phyloP scores from a whole-genome alignment of 2,888 invertebrate species.

The Heliconius aoede region DNA sequence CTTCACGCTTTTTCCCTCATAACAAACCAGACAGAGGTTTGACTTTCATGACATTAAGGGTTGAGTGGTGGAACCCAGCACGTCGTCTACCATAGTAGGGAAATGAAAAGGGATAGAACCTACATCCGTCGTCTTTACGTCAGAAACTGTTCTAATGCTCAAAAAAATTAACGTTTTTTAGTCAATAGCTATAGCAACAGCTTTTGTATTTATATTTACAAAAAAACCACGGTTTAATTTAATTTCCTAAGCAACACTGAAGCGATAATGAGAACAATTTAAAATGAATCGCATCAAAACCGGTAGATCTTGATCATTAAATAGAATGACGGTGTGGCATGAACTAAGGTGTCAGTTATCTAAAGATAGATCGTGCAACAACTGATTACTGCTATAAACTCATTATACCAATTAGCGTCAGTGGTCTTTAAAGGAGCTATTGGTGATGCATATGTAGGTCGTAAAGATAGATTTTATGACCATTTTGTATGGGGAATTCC shows the following conservation, averaged over 20 bases:
- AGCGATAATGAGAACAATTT: conserved; percentile 34
- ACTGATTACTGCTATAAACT: conserved; percentile 73
- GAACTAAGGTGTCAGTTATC: conserved; percentile 58
- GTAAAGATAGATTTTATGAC: conserved; percentile 77
- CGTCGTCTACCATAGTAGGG: neutral
- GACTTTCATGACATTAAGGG: neutral
- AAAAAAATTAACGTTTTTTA: neutral
- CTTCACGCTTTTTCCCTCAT: neutral
- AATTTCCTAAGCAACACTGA: conserved; percentile 11
- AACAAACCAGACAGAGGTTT: no score
- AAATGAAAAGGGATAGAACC: neutral
- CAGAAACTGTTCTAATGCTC: no score
- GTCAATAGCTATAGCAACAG: neutral
- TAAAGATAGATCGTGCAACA: conserved; percentile 62
- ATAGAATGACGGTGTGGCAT: conserved; percentile 48
- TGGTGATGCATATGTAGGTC: conserved; percentile 64
- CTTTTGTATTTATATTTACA: conserved; percentile 3
- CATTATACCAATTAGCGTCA: conserved; percentile 79
- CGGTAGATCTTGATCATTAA: conserved; percentile 50
- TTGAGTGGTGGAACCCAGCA: neutral
- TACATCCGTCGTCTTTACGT: neutral
- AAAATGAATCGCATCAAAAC: conserved; percentile 45
- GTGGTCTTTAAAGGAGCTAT: conserved; percentile 67
- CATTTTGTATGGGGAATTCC: conserved; percentile 66
- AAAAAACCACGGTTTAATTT: conserved; percentile 25